Evolutionary conservation across 2,797 vertebrate genomes (phyloP).

Genomic region (Botia kubotai): DNA sequence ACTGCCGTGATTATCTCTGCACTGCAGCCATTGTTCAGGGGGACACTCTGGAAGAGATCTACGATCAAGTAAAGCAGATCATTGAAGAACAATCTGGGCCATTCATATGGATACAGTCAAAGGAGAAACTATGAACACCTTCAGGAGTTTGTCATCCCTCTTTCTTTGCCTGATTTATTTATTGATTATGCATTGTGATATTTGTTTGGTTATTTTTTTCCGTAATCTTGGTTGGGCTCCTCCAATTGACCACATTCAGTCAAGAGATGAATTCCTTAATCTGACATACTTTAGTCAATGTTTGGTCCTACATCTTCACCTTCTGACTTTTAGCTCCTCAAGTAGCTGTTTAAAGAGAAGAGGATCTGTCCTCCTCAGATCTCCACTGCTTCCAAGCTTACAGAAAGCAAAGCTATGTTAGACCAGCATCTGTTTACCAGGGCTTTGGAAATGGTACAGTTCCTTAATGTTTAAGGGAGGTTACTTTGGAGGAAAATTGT

Average conservation of each 20-base stretch:
- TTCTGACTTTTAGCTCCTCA: constrained; percentile 36
- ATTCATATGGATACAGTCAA: constrained; percentile 94
- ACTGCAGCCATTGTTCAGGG: constrained; percentile 93
- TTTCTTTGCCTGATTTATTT: constrained; percentile 72
- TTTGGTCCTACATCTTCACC: constrained; percentile 61
- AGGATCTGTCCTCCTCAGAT: constrained; percentile 63
- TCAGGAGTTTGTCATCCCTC: constrained; percentile 33
- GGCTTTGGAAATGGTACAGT: constrained; percentile 79
- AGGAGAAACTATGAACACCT: constrained; percentile 92
- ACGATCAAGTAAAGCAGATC: constrained; percentile 95
- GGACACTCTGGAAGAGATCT: constrained; percentile 96
- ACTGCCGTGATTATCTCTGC: constrained; percentile 27
- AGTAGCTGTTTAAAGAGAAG: constrained; percentile 45
- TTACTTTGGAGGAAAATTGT: constrained; percentile 75
- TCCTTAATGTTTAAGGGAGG: constrained; percentile 98
- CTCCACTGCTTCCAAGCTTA: constrained; percentile 71
- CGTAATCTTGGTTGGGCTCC: constrained; percentile 63
- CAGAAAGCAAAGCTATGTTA: constrained; percentile 69
- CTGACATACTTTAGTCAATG: constrained; percentile 19
- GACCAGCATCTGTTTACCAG: constrained; percentile 78
- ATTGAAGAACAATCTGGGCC: constrained; percentile 97
- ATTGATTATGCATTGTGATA: constrained; percentile 25
- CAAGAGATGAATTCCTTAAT: constrained; percentile 33
- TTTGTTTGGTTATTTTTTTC: constrained; percentile 40
- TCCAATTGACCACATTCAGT: constrained; percentile 66